Evolutionary conservation across 1,140 invertebrate species (phyloP), one percentile per base, ranked within the genome.

Genomic region (Mizuhopecten yessoensis): DNA sequence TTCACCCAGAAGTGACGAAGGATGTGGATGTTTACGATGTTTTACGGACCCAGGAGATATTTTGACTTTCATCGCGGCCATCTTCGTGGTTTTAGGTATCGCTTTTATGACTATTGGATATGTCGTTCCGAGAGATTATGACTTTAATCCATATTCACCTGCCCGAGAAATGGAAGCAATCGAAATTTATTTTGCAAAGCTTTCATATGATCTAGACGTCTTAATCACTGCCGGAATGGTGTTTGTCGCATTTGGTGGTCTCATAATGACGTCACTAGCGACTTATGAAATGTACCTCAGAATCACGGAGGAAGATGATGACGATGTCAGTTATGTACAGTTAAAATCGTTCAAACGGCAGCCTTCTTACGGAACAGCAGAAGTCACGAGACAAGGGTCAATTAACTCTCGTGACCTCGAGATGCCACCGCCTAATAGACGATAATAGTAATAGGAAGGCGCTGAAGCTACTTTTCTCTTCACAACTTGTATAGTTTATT

Each of bases 161-260:
- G 89, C 89, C 20, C 33, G 89, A 15, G 34, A 90, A 87, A 90
- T 90, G 89, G 89, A 90, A 87, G 75, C 89, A 45, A 90, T 86
- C 20, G 89, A 90, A 86, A 90, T 42, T 87, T 90, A 86, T 87
- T 90, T 86, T 29, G 86, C 86, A 0, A 42, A 39, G 1, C 34
- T 90, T 20, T 86, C 75, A 39, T 87, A 87, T 15, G 33, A 87
- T 33, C 34, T 90, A 29, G 89, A 90, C 33, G 57, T 90, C 34
- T 86, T 86, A 23, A 90, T 90, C 29, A 90, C 89, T 2, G 34
- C 42, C 34, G 89, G 89, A 29, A 90, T 90, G 89, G 89, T 75
- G 0, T 33, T 90, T 33, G 86, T 90, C 3, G 89, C 89, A 15
- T 23, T 90, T 15, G 89, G 89, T 87, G 75, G 33, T 11, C 17